Evolutionary conservation across 1,140 invertebrate species (phyloP), one percentile per base, ranked within the genome.

Genomic region (Scaptomyza graminum): DNA sequence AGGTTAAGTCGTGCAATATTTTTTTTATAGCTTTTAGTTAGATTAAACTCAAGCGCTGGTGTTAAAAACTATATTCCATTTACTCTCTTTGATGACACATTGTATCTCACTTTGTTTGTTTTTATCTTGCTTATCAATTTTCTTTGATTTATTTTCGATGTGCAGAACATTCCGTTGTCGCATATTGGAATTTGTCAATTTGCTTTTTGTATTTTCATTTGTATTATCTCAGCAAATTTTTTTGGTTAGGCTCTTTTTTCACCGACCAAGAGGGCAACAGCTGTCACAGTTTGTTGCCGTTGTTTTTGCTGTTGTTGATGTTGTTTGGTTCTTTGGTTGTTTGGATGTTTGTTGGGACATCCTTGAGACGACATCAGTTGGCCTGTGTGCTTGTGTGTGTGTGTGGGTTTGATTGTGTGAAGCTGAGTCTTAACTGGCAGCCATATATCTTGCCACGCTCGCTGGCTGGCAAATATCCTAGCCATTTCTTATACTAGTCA

Each of bases 401-500:
- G 25, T 16, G 25, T 31, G 67, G 2, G 18, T 22, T 22, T 22
- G 18, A 22, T 22, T 22, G 18, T 56, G 46, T 43, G 61, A 66
- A 25, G 63, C 44, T 62, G 59, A 60, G 72, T 57, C 74, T 68
- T 82, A 82, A 85, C 82, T 82, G 83, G 76, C 67, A 47, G 83
- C 44, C 68, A 87, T 87, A 87, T 82, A 88, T 87, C 79, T 87
- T 87, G 79, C 72, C 84, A 88, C 75, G 76, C 64, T 87, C 43
- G 68, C 81, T 71, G 44, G 57, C 60, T 73, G 71, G 43, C 65
- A 74, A 77, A 74, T 75, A 76, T 75, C 73, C 73, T 74, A 79
- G 79, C 83, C 72, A 88, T 88, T 83, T 89, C 84, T 89, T 88
- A 89, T 83, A 79, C 84, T 79, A 88, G 83, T 88, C 83, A 88